phyloP scores from a whole-genome alignment of 2,888 invertebrate species.

The Andrena fulva region DNA sequence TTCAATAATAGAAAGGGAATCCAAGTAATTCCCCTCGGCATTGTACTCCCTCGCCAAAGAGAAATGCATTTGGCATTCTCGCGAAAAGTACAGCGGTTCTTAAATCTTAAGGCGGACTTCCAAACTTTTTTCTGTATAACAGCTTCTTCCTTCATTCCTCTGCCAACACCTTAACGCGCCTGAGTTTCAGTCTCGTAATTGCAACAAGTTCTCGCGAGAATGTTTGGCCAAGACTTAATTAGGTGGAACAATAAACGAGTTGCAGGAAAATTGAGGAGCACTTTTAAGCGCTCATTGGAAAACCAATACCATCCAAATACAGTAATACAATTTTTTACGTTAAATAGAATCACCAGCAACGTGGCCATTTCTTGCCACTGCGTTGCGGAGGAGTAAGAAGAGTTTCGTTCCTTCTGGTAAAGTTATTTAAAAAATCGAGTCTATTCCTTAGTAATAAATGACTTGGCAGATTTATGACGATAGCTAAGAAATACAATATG shows the following conservation, averaged over 20 bases:
- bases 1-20: slow-evolving; percentile 1
- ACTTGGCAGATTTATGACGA: too few species aligned
- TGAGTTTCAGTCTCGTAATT: neutral
- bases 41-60: neutral
- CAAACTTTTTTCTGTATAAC: neutral
- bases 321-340: neutral
- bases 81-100: neutral
- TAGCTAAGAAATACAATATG: too few species aligned
- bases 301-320: neutral
- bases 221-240: neutral
- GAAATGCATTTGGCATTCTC: neutral
- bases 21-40: slow-evolving; percentile 1
- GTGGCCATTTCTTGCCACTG: too few species aligned
- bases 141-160: neutral
- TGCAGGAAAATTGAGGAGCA: neutral
- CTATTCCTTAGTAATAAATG: too few species aligned
- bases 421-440: too few species aligned
- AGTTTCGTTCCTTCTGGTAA: too few species aligned
- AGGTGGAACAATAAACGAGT: neutral
- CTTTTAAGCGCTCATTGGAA: neutral
- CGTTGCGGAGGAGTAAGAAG: too few species aligned
- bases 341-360: too few species aligned
- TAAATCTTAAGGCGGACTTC: neutral
- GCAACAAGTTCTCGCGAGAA: neutral
- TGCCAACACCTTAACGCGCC: neutral